These are phyloP conservation scores for Hylaeus volcanicus DNA, from an alignment of 1,140 invertebrate species.

Conservation along the genomic window DNA sequence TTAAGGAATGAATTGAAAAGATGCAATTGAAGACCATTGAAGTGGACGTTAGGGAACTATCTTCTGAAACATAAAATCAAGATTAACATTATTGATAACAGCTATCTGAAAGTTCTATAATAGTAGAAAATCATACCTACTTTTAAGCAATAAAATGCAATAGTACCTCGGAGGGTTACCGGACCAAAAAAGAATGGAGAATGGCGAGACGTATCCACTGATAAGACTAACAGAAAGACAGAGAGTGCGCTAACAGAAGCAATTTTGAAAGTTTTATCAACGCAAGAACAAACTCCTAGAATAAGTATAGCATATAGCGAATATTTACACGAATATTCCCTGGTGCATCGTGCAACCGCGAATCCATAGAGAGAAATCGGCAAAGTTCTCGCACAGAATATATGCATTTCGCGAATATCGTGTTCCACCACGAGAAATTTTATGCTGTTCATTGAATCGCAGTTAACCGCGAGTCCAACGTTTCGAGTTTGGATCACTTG, in stretches of 20 bases:
- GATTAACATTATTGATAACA: no score
- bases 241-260: background rate
- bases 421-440: background rate
- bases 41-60: no score
- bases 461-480: background rate
- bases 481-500: no score
- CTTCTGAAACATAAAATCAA: no score
- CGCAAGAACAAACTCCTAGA: background rate
- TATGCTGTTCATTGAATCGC: background rate
- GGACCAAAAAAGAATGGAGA: background rate
- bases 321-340: constrained; percentile 7
- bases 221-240: background rate
- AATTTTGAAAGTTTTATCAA: constrained; percentile 20
- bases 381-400: background rate
- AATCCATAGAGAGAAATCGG: background rate
- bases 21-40: no score
- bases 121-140: no score
- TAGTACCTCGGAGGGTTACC: no score
- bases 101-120: no score
- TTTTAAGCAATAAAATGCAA: background rate
- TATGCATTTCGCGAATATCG: background rate
- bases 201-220: no score
- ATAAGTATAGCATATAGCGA: background rate
- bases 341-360: background rate
- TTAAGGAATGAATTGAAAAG: no score